phyloP scores from a whole-genome alignment of 2,888 invertebrate species.

The Cacoxenus indagator region DNA sequence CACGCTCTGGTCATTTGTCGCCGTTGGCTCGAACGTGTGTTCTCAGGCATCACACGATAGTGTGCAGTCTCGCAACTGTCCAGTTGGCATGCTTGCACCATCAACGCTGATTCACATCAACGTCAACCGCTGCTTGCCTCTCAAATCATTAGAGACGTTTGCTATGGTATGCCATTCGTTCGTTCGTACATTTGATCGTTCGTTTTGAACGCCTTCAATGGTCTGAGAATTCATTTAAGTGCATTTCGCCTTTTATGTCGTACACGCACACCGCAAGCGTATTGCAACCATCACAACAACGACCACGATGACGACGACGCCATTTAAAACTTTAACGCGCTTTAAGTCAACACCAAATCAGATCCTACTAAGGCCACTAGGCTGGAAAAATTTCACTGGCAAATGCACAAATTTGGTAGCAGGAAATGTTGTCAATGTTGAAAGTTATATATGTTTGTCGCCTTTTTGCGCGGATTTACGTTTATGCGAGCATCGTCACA shows the following conservation, averaged over 20 bases:
- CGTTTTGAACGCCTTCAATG: slow-evolving; percentile 25
- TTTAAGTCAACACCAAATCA: neutral
- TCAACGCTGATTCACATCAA: neutral
- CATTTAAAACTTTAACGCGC: neutral
- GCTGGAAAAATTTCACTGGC: neutral
- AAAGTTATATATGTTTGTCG: neutral
- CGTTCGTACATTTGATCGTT: slow-evolving; percentile 27
- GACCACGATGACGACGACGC: too few species aligned
- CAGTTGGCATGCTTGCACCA: slow-evolving; percentile 27
- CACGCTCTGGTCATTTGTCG: neutral
- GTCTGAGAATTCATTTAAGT: slow-evolving; percentile 51
- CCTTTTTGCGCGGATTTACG: neutral
- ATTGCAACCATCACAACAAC: neutral
- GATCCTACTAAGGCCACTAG: neutral
- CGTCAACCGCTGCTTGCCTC: neutral
- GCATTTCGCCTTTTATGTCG: slow-evolving; percentile 55
- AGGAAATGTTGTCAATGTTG: slow-evolving; percentile 1
- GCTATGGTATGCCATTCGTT: slow-evolving; percentile 37
- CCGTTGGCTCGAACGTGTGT: slow-evolving; percentile 40
- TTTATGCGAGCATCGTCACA: neutral
- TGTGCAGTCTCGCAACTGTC: slow-evolving; percentile 3
- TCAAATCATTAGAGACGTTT: slow-evolving; percentile 29
- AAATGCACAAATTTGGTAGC: slow-evolving; percentile 1
- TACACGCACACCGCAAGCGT: neutral
- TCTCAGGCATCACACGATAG: slow-evolving; percentile 59